Evolutionary conservation across 2,113 vertebrate genomes (phyloP).

Genomic region (Peromyscus leucopus): DNA sequence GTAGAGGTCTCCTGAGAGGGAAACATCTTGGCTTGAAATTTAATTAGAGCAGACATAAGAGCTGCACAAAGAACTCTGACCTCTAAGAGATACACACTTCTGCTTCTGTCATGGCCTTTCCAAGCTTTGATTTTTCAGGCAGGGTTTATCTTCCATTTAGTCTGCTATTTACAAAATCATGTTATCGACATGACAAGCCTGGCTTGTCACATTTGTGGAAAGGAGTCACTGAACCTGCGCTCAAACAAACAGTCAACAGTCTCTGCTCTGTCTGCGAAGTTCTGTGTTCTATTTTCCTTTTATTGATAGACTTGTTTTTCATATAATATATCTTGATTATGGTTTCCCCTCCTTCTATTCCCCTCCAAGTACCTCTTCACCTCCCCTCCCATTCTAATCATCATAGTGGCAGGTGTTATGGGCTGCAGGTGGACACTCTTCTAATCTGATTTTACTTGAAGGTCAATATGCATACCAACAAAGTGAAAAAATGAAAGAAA

Average conservation of each 20-base stretch:
- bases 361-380: no score
- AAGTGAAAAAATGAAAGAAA: background rate
- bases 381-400: background rate
- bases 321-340: background rate
- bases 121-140: slow-evolving; percentile 39
- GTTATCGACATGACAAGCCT: background rate
- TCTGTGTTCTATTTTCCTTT: background rate
- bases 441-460: slow-evolving; percentile 60
- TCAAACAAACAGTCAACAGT: slow-evolving; percentile 54
- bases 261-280: background rate
- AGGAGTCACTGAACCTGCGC: slow-evolving; percentile 16
- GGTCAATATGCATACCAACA: background rate
- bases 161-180: background rate
- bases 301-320: background rate
- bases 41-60: slow-evolving; percentile 55
- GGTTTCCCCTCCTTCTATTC: background rate
- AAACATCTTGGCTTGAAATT: slow-evolving; percentile 39
- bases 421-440: slow-evolving; percentile 42
- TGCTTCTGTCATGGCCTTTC: slow-evolving; percentile 25
- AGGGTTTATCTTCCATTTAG: background rate
- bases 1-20: slow-evolving; percentile 33
- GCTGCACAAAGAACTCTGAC: slow-evolving; percentile 43
- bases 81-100: background rate
- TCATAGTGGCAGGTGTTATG: background rate
- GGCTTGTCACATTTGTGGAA: slow-evolving; percentile 45